phyloP scores from a whole-genome alignment of 2,888 invertebrate genomes.

The Terebella lapidaria region DNA sequence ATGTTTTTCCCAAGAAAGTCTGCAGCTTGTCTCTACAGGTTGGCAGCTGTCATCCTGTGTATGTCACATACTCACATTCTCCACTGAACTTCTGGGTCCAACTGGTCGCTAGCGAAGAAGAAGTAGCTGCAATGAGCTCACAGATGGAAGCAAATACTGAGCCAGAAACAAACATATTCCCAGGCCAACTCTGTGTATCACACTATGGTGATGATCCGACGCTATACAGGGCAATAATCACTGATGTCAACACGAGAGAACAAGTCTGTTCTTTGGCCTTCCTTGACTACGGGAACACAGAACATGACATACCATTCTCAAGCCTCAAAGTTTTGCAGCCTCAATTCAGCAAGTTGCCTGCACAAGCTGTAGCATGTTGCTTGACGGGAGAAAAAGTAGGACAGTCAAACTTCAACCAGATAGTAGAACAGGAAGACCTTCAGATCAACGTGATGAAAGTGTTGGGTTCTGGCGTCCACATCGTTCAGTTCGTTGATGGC shows the following conservation, averaged over 20 bases:
- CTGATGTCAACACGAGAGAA: not conserved
- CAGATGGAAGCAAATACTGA: not conserved
- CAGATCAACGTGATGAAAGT: not conserved
- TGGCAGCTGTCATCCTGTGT: not conserved
- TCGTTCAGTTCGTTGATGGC: not conserved
- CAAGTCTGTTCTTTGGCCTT: not conserved
- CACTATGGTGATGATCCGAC: not conserved
- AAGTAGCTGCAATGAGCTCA: not conserved
- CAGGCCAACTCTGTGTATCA: not conserved
- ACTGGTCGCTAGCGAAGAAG: not conserved
- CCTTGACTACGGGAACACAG: not conserved
- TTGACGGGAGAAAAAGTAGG: not conserved
- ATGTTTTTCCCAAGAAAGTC: not conserved
- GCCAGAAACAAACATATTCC: not conserved
- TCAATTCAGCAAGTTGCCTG: not conserved
- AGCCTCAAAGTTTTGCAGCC: not conserved
- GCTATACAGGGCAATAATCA: not conserved
- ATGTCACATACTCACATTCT: not conserved
- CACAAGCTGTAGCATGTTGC: not conserved
- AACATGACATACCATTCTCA: not conserved
- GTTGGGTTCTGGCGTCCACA: not conserved
- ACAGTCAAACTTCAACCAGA: not conserved
- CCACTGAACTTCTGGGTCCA: not conserved
- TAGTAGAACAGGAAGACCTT: not conserved
- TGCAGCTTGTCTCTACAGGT: not conserved